phyloP scores from a whole-genome alignment of 1,140 invertebrate species.

The Drosophila pandora region DNA sequence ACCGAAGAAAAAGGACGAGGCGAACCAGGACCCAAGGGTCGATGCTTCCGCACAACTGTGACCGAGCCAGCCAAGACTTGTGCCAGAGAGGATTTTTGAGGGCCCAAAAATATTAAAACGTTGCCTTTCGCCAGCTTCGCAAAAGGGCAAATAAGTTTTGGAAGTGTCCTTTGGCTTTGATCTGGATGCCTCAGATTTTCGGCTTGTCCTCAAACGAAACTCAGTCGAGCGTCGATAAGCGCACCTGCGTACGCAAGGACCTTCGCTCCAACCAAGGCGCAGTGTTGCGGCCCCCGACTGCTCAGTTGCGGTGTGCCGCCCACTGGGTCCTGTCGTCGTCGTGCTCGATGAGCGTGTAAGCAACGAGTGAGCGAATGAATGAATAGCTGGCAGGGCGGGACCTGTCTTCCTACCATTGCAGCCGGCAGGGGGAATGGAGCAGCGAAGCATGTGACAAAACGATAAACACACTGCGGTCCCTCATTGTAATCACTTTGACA shows the following conservation, averaged over 20 bases:
- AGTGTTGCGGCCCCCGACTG: conserved; percentile 4
- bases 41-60: conserved; percentile 73
- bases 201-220: conserved; percentile 74
- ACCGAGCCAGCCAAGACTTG: conserved; percentile 35
- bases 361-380: conserved; percentile 73
- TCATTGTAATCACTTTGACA: conserved; percentile 83
- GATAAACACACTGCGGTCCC: conserved; percentile 76
- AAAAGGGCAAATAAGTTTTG: conserved; percentile 34
- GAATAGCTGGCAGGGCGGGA: conserved; percentile 46
- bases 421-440: conserved; percentile 5
- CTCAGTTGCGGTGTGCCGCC: conserved; percentile 17
- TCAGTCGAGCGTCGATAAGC: conserved; percentile 76
- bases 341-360: conserved; percentile 79
- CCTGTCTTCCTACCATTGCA: conserved; percentile 41
- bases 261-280: not conserved
- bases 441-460: conserved; percentile 71
- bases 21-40: not conserved
- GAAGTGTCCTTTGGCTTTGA: conserved; percentile 63
- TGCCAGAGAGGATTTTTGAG: conserved; percentile 56
- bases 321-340: conserved; percentile 42
- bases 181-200: conserved; percentile 75
- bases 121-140: conserved; percentile 48
- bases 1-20: conserved; percentile 7
- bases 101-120: conserved; percentile 71
- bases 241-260: conserved; percentile 76